phyloP scores from a whole-genome alignment of 2,113 vertebrate genomes.

The Scatophagus argus region DNA sequence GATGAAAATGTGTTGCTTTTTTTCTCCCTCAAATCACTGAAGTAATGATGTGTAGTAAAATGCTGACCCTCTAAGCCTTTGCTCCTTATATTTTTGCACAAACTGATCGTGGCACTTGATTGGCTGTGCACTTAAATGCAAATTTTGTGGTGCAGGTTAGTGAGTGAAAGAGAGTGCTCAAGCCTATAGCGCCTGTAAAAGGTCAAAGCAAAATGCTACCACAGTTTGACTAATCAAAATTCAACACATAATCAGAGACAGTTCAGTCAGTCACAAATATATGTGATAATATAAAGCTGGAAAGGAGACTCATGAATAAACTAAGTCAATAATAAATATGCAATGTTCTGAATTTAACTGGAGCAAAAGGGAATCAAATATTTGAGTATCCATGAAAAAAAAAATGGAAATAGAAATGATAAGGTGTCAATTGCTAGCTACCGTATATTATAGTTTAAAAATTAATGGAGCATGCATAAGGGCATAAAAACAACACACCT shows the following conservation, averaged over 20 bases:
- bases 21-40: background rate
- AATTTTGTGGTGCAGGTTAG: background rate
- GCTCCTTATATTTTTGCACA: background rate
- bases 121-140: background rate
- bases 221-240: conserved; percentile 27
- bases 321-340: background rate
- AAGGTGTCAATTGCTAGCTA: background rate
- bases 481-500: background rate
- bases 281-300: background rate
- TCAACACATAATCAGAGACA: conserved; percentile 22
- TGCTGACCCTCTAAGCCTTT: background rate
- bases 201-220: conserved; percentile 32
- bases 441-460: background rate
- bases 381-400: background rate
- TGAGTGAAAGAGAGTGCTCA: conserved; percentile 6
- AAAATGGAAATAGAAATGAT: background rate
- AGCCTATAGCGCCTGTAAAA: conserved; percentile 27
- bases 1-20: too few relatives aligned
- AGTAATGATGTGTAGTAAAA: background rate
- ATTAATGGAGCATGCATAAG: conserved; percentile 15
- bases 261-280: conserved; percentile 9
- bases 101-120: conserved; percentile 4
- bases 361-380: background rate
- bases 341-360: background rate
- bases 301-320: background rate